Evolutionary conservation across 1,140 invertebrate species (phyloP), one percentile per base, ranked within the genome.

Genomic region (Acromyrmex heyeri): DNA sequence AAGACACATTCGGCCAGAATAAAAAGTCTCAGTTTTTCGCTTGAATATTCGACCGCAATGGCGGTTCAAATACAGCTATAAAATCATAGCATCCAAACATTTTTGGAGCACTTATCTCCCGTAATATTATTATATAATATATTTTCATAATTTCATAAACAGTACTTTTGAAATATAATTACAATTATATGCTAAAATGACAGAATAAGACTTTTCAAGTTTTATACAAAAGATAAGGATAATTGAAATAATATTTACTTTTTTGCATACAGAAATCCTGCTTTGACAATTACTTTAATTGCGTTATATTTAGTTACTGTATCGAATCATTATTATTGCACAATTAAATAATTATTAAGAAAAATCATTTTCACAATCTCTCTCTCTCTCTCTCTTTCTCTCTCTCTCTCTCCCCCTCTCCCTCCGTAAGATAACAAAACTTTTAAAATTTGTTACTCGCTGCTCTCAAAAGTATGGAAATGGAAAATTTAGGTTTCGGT

Each of bases 391-490:
- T 30, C 30, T 30, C 30, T 30, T 2, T 59, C 4, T 27, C 24
- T n/a, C 50, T 2, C 24, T 3, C 65, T 0, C 21, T 38, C 34
- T 27, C 16, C 2, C 44, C 10, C 69, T 27, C 24, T 10, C 24
- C 18, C 21, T 70, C 24, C 50, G 44, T 55, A 70, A 57, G 16
- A 70, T 70, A 70, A 50, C 70, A 70, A 81, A 81, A 81, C 27
- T 81, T 79, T 69, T 38, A 55, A 81, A 81, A 81, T 69, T 81
- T 53, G 64, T 64, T 57, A 57, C 64, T 69, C 30, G 38, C 18
- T 48, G 18, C 14, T 34, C 59, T 64, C 69, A 61, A n/a, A 57
- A 34, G 79, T 83, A 72, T 82, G 77, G 30, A 81, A 82, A 82
- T 70, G 78, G 38, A 27, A 50, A 82, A 73, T 24, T 48, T 62